phyloP scores from a whole-genome alignment of 2,797 vertebrate species.

The Enteromius mattozi region DNA sequence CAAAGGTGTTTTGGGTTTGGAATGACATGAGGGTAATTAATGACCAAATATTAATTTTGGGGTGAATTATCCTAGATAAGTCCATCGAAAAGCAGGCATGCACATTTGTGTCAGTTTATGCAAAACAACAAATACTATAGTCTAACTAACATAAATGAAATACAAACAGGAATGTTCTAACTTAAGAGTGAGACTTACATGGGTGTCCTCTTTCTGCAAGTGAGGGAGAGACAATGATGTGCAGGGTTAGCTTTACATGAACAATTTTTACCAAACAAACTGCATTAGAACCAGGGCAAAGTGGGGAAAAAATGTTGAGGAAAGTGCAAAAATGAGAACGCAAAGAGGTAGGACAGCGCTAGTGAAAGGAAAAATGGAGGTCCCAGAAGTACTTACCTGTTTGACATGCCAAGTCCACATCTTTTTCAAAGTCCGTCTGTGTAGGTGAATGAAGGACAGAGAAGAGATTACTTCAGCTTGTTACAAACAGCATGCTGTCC shows the following conservation, averaged over 20 bases:
- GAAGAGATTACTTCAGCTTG: conserved; percentile 54
- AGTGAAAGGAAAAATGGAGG: conserved; percentile 13
- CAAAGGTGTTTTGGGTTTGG: neutral
- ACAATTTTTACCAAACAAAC: conserved; percentile 51
- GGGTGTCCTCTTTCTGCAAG: conserved; percentile 85
- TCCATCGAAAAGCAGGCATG: neutral
- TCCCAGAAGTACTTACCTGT: conserved; percentile 84
- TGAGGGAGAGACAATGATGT: conserved; percentile 69
- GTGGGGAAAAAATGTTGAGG: conserved; percentile 27
- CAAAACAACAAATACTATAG: neutral
- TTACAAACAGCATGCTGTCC: neutral
- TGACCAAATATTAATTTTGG: neutral
- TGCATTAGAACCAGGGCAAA: conserved; percentile 53
- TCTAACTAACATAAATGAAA: conserved; percentile 16
- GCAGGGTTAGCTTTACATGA: conserved; percentile 69
- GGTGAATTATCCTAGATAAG: neutral
- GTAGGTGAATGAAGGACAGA: conserved; percentile 69
- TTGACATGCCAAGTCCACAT: conserved; percentile 98
- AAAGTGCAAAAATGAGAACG: conserved; percentile 42
- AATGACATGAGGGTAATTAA: neutral
- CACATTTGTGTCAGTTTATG: neutral
- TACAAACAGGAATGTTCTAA: neutral
- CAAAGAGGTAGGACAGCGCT: neutral
- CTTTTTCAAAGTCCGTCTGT: conserved; percentile 99
- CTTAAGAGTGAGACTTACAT: conserved; percentile 79